Conservation (phyloP, 2,888 invertebrate genomes). For the Torymus tubicola region DNA sequence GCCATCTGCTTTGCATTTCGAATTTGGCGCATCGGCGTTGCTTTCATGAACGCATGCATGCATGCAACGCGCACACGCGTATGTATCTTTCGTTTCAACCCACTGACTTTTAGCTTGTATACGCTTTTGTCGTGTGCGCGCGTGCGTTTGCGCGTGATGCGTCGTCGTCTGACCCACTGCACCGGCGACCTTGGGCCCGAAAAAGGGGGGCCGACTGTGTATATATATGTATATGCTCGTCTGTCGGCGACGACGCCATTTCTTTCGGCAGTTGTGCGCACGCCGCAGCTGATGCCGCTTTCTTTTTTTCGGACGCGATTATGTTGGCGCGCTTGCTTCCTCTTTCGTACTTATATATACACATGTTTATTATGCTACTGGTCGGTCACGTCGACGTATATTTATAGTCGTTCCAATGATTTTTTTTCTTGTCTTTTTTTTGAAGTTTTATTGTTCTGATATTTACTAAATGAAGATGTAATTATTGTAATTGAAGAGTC, state of each 20-base stretch:
- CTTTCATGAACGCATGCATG: background rate
- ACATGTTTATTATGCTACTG: too few species aligned
- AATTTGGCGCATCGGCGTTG: slow-evolving; percentile 18
- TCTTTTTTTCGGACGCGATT: background rate
- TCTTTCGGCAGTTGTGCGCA: slow-evolving; percentile 6
- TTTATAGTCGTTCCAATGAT: too few species aligned
- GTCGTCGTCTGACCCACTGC: too few species aligned
- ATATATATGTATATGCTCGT: too few species aligned
- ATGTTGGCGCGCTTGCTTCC: background rate
- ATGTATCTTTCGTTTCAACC: slow-evolving; percentile 17
- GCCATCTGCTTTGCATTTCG: slow-evolving; percentile 42
- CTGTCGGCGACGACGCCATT: background rate
- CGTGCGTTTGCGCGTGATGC: too few species aligned
- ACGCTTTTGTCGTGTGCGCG: background rate
- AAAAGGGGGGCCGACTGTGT: slow-evolving; percentile 14
- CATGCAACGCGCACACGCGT: background rate
- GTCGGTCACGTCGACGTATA: too few species aligned
- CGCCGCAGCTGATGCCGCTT: background rate
- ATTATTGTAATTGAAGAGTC: too few species aligned
- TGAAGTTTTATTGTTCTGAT: too few species aligned
- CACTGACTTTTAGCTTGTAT: slow-evolving; percentile 43
- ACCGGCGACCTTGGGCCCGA: slow-evolving; percentile 39
- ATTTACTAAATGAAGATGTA: too few species aligned
- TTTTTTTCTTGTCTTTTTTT: too few species aligned
- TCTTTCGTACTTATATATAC: background rate